A percentile compares a stretch with the other conserved stretches of the same genome.
phyloP scores from a whole-genome alignment of 1,140 invertebrate species.

The Harpegnathos saltator region DNA sequence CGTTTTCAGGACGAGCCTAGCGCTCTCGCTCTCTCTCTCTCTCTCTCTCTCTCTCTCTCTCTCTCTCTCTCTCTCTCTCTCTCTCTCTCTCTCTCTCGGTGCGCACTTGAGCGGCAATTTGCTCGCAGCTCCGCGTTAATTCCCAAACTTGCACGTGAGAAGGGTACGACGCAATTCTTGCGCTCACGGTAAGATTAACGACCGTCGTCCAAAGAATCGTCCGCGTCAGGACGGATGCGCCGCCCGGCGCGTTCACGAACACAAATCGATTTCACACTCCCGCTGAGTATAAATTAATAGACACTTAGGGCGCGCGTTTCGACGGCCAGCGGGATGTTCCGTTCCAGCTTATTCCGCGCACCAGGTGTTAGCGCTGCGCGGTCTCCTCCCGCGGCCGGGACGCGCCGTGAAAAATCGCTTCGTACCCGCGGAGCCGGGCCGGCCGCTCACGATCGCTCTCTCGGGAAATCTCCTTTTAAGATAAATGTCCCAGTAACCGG shows the following conservation, averaged over 20 bases:
- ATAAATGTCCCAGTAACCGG: no score
- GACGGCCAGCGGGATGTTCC: slow-evolving; percentile 65
- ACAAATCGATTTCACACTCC: slow-evolving; percentile 77
- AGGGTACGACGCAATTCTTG: neutral
- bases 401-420: slow-evolving; percentile 75
- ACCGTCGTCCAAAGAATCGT: neutral
- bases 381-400: slow-evolving; percentile 62
- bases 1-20: slow-evolving; percentile 15
- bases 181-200: slow-evolving; percentile 3
- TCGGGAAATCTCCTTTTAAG: slow-evolving; percentile 24
- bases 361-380: slow-evolving; percentile 75
- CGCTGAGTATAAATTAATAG: slow-evolving; percentile 79
- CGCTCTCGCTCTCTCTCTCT: no score
- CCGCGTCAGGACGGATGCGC: neutral
- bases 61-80: no score
- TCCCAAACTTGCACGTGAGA: no score
- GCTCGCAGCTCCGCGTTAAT: no score
- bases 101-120: no score
- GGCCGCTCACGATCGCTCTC: neutral
- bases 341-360: slow-evolving; percentile 52
- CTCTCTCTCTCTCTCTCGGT: no score
- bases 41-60: no score
- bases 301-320: slow-evolving; percentile 70
- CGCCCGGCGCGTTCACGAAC: slow-evolving; percentile 14
- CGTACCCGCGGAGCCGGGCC: slow-evolving; percentile 56